Percentiles rank a stretch among this genome's conserved stretches.
These are phyloP conservation scores for Cyprichromis sp. DNA, from an alignment of 2,113 vertebrate genomes.

Conservation along the genomic window DNA sequence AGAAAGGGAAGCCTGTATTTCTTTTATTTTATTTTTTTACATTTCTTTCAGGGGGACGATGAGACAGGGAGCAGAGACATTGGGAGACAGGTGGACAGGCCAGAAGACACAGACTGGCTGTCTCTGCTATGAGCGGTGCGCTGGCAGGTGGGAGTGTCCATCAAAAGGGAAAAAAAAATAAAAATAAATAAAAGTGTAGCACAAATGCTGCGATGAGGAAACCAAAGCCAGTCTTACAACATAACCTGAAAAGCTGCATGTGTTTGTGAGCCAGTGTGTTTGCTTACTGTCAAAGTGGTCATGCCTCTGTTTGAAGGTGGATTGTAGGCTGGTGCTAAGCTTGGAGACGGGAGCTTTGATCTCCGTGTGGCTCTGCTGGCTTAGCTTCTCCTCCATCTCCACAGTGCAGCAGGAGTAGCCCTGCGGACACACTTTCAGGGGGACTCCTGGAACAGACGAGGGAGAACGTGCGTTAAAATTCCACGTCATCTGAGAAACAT, in stretches of 20 bases:
- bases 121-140: conserved; percentile 37
- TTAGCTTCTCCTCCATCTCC: conserved; percentile 96
- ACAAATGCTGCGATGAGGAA: neutral
- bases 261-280: conserved; percentile 2
- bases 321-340: conserved; percentile 83
- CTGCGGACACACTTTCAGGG: conserved; percentile 91
- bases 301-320: conserved; percentile 84
- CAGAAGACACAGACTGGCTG: conserved; percentile 46
- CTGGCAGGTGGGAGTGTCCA: conserved; percentile 59
- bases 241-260: neutral
- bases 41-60: neutral
- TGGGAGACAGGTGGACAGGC: conserved; percentile 68
- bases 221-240: neutral
- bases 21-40: neutral
- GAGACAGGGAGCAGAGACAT: conserved; percentile 28
- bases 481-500: too few relatives aligned
- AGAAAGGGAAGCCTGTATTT: neutral
- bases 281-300: conserved; percentile 83
- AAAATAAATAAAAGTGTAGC: neutral
- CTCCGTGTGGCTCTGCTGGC: conserved; percentile 86
- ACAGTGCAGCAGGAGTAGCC: conserved; percentile 94
- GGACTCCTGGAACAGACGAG: conserved; percentile 77
- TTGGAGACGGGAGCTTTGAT: conserved; percentile 82
- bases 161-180: conserved; percentile 11
- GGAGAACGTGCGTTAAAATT: neutral